phyloP scores from a whole-genome alignment of 2,888 invertebrate genomes.

The Tipula confusa region DNA sequence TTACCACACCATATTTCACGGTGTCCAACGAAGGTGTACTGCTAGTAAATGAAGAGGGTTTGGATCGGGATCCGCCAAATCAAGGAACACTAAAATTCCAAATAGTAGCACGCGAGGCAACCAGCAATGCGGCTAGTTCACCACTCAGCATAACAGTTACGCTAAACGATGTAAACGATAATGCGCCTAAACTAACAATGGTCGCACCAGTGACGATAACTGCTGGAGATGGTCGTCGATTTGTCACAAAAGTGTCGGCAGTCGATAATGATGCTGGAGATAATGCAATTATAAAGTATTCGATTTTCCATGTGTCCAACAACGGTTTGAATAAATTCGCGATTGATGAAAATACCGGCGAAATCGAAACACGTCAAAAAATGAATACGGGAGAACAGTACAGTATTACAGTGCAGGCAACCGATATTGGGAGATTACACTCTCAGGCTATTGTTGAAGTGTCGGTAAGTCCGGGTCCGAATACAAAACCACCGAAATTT shows the following conservation, averaged over 20 bases:
- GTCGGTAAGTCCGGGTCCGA: conserved; percentile 77
- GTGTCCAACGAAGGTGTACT: conserved; percentile 69
- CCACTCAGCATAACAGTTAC: conserved; percentile 74
- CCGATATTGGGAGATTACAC: conserved; percentile 72
- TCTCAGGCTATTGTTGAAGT: conserved; percentile 85
- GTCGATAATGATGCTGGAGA: conserved; percentile 81
- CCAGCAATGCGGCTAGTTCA: conserved; percentile 73
- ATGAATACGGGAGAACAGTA: conserved; percentile 83
- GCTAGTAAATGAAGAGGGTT: conserved; percentile 74
- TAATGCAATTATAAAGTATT: conserved; percentile 76
- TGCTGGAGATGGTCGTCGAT: conserved; percentile 66
- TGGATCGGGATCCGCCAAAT: conserved; percentile 84
- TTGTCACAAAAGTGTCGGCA: conserved; percentile 68
- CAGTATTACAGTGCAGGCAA: conserved; percentile 80
- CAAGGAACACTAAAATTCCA: conserved; percentile 81
- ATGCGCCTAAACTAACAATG: conserved; percentile 75
- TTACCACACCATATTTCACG: conserved; percentile 78
- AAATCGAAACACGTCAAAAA: conserved; percentile 72
- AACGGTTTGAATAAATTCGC: conserved; percentile 82
- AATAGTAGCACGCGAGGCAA: conserved; percentile 78
- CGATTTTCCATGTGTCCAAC: conserved; percentile 86
- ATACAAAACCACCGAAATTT: conserved; percentile 75
- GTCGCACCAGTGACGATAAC: conserved; percentile 76
- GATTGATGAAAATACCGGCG: conserved; percentile 74
- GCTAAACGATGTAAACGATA: conserved; percentile 79